A percentile compares a stretch with the other conserved stretches of the same genome.
Evolutionary conservation across 2,113 vertebrate genomes (phyloP).

Genomic region (Engystomops pustulosus): DNA sequence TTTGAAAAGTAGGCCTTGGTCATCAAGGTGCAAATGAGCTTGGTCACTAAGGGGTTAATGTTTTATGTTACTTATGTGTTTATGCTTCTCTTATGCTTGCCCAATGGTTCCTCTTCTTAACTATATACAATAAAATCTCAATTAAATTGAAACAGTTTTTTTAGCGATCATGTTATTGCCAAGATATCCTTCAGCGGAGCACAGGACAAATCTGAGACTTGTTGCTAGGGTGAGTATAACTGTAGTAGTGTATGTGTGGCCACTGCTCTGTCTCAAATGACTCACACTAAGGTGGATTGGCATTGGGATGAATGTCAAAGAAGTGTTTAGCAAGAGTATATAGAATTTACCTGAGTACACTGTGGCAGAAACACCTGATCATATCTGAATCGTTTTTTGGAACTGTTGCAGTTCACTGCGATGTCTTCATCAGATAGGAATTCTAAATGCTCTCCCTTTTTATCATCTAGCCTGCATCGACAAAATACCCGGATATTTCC

Average conservation of each 20-base stretch:
- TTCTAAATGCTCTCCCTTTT: slow-evolving; percentile 62
- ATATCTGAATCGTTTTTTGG: slow-evolving; percentile 69
- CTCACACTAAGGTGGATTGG: not conserved
- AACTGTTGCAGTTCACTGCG: slow-evolving; percentile 62
- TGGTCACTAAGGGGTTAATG: no score
- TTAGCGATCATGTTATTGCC: not conserved
- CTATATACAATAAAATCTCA: not conserved
- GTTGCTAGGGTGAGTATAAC: no score
- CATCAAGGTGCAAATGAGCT: no score
- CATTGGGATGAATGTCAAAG: not conserved
- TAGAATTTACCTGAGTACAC: slow-evolving; percentile 68
- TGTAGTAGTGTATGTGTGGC: no score
- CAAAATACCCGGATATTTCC: slow-evolving; percentile 74
- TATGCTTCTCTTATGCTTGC: not conserved
- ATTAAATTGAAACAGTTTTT: not conserved
- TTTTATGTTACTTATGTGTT: not conserved
- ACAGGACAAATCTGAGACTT: not conserved
- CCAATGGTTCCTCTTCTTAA: not conserved
- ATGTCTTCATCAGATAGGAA: slow-evolving; percentile 66
- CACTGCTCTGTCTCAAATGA: not conserved
- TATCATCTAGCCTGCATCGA: slow-evolving; percentile 63
- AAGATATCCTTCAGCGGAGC: not conserved
- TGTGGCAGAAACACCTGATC: slow-evolving; percentile 68
- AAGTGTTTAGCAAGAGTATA: not conserved
- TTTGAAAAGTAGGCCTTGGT: no score